Conservation (phyloP, 2,888 invertebrate species). For the Polylopha cassiicola region DNA sequence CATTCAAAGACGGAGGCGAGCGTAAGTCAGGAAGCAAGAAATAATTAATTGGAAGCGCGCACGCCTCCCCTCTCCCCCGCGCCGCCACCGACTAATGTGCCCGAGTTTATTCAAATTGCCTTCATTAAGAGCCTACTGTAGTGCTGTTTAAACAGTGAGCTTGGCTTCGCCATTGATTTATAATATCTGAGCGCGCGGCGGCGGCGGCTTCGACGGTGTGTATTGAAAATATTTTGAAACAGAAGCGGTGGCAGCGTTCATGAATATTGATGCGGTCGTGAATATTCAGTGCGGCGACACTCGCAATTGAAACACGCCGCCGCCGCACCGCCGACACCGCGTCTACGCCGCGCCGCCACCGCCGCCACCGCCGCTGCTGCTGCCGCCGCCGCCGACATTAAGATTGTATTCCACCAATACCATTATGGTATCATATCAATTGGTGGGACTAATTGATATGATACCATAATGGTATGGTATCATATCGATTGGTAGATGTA, state of each 20-base stretch:
- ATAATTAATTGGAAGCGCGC: constrained; percentile 51
- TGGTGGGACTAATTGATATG: no score
- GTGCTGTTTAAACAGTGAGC: constrained; percentile 1
- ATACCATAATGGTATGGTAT: no score
- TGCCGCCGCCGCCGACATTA: constrained; percentile 16
- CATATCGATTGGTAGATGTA: no score
- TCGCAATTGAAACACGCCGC: constrained; percentile 58
- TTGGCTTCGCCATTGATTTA: constrained; percentile 3
- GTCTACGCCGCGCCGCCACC: constrained; percentile 1
- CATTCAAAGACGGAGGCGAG: constrained; percentile 57
- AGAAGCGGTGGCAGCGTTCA: constrained; percentile 33
- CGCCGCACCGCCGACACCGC: constrained; percentile 28
- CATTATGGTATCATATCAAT: constrained; percentile 9
- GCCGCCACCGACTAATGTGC: constrained; percentile 28
- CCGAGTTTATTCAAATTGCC: constrained; percentile 48
- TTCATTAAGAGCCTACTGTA: constrained; percentile 40
- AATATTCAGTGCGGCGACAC: constrained; percentile 58
- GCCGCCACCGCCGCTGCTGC: constrained; percentile 4
- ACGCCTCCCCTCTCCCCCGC: constrained; percentile 3
- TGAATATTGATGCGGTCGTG: constrained; percentile 64
- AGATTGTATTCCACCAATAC: constrained; percentile 7
- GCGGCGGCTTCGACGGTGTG: constrained; percentile 1
- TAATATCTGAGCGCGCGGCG: constrained; percentile 1
- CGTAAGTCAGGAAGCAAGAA: constrained; percentile 61
- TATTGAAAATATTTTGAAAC: constrained; percentile 24